A percentile compares a stretch with the other conserved stretches of the same genome.
These are phyloP conservation scores for Acanthaster planci DNA, from an alignment of 35 echinoderm and acorn worm species.

Conservation along the genomic window DNA sequence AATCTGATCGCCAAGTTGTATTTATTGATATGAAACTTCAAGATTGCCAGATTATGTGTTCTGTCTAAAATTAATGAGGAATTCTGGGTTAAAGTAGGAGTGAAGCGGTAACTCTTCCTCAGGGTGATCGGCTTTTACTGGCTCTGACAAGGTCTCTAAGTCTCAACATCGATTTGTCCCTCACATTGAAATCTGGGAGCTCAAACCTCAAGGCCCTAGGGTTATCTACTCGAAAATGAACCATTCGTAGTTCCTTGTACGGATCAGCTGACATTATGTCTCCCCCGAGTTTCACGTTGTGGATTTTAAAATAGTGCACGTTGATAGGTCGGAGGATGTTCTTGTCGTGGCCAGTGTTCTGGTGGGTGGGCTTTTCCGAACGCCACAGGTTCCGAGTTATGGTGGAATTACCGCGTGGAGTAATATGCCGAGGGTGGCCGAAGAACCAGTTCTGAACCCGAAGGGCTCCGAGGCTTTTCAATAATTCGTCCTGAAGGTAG, in stretches of 20 bases:
- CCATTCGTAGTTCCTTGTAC: slow-evolving; percentile 67
- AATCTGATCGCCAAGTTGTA: slow-evolving; percentile 14
- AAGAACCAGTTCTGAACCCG: slow-evolving; percentile 90
- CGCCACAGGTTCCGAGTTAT: slow-evolving; percentile 69
- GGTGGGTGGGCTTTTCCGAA: slow-evolving; percentile 49
- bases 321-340: slow-evolving; percentile 80
- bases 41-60: no score
- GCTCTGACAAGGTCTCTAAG: slow-evolving; percentile 21
- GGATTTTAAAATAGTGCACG: slow-evolving; percentile 96
- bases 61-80: no score
- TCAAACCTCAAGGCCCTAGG: slow-evolving; percentile 59
- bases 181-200: slow-evolving; percentile 52
- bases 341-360: slow-evolving; percentile 81
- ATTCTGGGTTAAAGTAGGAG: no score
- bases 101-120: no score
- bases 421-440: slow-evolving; percentile 50
- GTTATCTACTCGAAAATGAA: slow-evolving; percentile 88
- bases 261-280: slow-evolving; percentile 62
- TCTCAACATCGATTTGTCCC: slow-evolving; percentile 52
- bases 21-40: no score
- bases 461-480: slow-evolving; percentile 30
- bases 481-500: slow-evolving; percentile 56
- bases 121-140: no score
- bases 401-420: not conserved
- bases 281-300: slow-evolving; percentile 77